Conservation (phyloP, 2,797 vertebrate species). For the Cynopterus sphinx region DNA sequence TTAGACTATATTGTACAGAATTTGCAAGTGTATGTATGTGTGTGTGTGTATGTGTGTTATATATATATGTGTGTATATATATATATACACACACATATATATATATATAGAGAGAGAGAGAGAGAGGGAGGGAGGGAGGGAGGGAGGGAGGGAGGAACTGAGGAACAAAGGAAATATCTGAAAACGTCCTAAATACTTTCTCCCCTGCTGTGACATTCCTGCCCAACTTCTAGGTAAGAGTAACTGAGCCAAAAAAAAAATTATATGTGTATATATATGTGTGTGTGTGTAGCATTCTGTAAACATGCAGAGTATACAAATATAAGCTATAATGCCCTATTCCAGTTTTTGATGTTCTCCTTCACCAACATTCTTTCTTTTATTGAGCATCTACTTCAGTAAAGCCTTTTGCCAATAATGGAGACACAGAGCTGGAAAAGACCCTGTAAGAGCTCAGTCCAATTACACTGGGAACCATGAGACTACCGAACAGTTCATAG, state of each 20-base stretch:
- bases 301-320: neutral
- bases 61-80: too few relatives aligned
- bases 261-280: too few relatives aligned
- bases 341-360: constrained; percentile 33
- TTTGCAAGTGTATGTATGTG: neutral
- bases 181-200: neutral
- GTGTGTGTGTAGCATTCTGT: neutral
- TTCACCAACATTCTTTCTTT: neutral
- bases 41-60: too few relatives aligned
- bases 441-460: neutral
- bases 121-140: too few relatives aligned
- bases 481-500: neutral
- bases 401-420: constrained; percentile 31
- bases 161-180: neutral
- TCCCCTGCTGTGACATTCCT: neutral
- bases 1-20: constrained; percentile 3
- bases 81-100: too few relatives aligned
- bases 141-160: neutral
- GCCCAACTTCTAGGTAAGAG: constrained; percentile 22
- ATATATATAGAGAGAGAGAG: too few relatives aligned
- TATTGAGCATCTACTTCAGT: neutral
- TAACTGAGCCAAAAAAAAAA: neutral
- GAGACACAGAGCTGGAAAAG: constrained; percentile 18
- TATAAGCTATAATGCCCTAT: neutral
- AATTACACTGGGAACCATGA: neutral